Evolutionary conservation across 2,113 vertebrate species (phyloP).

Genomic region (Pterocles orientalis): DNA sequence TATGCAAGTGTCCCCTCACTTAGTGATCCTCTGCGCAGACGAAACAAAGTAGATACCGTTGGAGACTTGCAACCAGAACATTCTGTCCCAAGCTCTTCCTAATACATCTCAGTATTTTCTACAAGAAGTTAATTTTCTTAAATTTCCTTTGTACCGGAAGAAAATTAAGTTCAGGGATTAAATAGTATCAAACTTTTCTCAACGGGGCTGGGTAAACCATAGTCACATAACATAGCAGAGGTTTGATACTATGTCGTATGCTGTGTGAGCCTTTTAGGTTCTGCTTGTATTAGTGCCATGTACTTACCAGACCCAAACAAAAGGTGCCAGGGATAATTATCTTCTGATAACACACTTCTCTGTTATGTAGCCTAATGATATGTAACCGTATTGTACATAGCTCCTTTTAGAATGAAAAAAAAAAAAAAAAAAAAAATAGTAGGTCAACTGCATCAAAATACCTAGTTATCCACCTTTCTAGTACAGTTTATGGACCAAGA

Average conservation of each 20-base stretch:
- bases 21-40: background rate
- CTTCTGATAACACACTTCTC: background rate
- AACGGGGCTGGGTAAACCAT: background rate
- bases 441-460: background rate
- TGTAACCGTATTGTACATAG: background rate
- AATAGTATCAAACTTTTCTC: background rate
- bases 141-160: background rate
- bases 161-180: background rate
- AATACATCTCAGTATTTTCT: background rate
- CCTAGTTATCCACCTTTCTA: background rate
- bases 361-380: background rate
- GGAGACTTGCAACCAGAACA: background rate
- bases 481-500: background rate
- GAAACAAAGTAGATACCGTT: accelerated
- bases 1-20: background rate
- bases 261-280: background rate
- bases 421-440: too few relatives aligned
- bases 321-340: background rate
- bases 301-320: background rate
- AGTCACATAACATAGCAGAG: background rate
- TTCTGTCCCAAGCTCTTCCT: background rate
- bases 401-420: background rate
- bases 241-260: accelerated
- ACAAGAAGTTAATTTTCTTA: background rate
- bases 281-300: background rate